A percentile compares a stretch with the other conserved stretches of the same genome.
Evolutionary conservation across 1,140 invertebrate genomes (phyloP).

Genomic region (Tetragonula clypearis): DNA sequence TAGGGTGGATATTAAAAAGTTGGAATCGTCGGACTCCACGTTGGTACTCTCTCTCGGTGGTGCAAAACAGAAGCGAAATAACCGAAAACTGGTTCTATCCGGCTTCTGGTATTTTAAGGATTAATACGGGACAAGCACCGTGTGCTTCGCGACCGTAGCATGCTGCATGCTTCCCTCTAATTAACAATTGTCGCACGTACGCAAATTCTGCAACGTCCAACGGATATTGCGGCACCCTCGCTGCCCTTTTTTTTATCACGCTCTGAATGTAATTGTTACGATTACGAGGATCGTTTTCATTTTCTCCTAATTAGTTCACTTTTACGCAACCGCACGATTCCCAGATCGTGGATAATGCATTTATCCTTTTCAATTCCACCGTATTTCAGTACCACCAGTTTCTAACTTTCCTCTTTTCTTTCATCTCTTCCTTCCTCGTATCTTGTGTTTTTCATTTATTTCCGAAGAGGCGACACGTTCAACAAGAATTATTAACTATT

Average conservation of each 20-base stretch:
- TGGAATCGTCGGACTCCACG: background rate
- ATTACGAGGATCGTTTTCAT: slow-evolving; percentile 20
- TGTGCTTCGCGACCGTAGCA: slow-evolving; percentile 26
- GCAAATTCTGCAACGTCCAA: background rate
- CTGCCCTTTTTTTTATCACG: slow-evolving; percentile 21
- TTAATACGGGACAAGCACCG: slow-evolving; percentile 19
- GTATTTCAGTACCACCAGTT: no score
- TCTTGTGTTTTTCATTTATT: background rate
- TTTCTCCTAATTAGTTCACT: slow-evolving; percentile 17
- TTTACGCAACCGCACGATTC: background rate
- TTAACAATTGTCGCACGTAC: slow-evolving; percentile 42
- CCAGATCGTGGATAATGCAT: background rate
- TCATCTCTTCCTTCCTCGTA: background rate
- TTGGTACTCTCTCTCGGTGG: no score
- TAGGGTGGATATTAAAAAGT: slow-evolving; percentile 34
- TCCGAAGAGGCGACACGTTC: no score
- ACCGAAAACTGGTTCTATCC: background rate
- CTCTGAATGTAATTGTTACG: slow-evolving; percentile 9
- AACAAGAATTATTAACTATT: no score
- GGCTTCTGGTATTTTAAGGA: slow-evolving; percentile 21
- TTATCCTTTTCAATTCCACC: background rate
- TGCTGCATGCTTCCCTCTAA: slow-evolving; percentile 26
- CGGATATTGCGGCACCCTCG: background rate
- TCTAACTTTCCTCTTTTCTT: background rate
- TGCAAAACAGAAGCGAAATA: background rate